Evolutionary conservation across 92 coral and sea anemone genomes (phyloP).

Genomic region (Porites cylindrica): DNA sequence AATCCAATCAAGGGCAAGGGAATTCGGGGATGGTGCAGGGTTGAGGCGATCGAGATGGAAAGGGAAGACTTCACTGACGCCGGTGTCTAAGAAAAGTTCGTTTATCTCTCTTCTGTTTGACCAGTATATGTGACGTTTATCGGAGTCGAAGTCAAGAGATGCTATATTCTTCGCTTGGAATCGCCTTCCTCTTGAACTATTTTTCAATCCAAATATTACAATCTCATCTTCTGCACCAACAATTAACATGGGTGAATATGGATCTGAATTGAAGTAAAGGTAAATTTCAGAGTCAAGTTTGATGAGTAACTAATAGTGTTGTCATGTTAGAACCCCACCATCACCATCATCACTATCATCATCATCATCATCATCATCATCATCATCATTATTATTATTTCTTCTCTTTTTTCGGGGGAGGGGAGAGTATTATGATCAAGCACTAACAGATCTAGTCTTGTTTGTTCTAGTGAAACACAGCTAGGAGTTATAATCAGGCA

Average conservation of each 20-base stretch:
- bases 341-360: too few relatives aligned
- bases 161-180: slow-evolving; percentile 3
- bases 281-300: not conserved
- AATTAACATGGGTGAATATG: slow-evolving; percentile 16
- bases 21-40: not conserved
- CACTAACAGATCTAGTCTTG: too few relatives aligned
- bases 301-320: too few relatives aligned
- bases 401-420: too few relatives aligned
- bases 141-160: not conserved
- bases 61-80: not conserved
- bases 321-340: too few relatives aligned
- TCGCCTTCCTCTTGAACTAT: slow-evolving; percentile 2
- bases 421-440: too few relatives aligned
- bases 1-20: not conserved
- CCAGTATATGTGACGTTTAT: slow-evolving; percentile 10
- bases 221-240: slow-evolving; percentile 8
- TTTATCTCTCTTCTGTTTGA: slow-evolving; percentile 2
- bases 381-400: too few relatives aligned
- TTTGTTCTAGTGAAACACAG: too few relatives aligned
- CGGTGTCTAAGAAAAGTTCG: not conserved
- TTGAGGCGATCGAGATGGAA: slow-evolving; percentile 8
- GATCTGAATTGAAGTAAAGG: not conserved
- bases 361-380: too few relatives aligned
- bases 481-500: too few relatives aligned
- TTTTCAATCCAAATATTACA: not conserved